Conservation (phyloP, 2,113 vertebrate genomes). For the Syngnathus typhle region DNA sequence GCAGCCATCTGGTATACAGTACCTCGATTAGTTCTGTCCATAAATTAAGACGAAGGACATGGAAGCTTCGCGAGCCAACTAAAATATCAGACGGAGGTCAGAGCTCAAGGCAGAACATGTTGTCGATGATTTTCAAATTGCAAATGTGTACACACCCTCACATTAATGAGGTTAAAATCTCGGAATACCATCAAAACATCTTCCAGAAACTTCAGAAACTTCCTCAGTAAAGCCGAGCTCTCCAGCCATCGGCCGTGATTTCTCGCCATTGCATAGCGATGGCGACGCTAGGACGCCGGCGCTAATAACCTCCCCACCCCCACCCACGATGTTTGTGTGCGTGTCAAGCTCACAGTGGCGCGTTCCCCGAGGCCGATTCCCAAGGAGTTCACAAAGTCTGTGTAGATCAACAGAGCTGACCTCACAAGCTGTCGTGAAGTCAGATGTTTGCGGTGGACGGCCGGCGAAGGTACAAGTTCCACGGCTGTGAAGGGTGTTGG, state of each 20-base stretch:
- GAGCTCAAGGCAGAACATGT: neutral
- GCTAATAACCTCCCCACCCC: too few relatives aligned
- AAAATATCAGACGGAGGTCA: neutral
- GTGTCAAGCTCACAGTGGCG: neutral
- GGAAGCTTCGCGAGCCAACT: neutral
- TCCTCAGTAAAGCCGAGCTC: neutral
- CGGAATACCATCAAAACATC: too few relatives aligned
- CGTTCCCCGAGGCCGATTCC: neutral
- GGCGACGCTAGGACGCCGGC: too few relatives aligned
- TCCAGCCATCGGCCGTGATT: neutral
- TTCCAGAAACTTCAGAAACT: too few relatives aligned
- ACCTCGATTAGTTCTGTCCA: slow-evolving; percentile 37
- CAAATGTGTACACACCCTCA: too few relatives aligned
- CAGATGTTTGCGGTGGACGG: too few relatives aligned
- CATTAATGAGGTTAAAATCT: too few relatives aligned
- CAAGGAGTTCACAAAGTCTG: neutral
- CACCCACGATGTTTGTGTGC: too few relatives aligned
- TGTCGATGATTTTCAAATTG: neutral
- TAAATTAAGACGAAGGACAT: slow-evolving; percentile 44
- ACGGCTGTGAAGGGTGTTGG: neutral
- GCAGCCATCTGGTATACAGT: slow-evolving; percentile 47
- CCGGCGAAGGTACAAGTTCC: neutral
- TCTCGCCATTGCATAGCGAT: neutral
- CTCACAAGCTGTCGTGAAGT: neutral
- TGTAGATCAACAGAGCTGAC: neutral